Evolutionary conservation across 2,797 vertebrate genomes (phyloP).

Genomic region (Selene dorsalis): DNA sequence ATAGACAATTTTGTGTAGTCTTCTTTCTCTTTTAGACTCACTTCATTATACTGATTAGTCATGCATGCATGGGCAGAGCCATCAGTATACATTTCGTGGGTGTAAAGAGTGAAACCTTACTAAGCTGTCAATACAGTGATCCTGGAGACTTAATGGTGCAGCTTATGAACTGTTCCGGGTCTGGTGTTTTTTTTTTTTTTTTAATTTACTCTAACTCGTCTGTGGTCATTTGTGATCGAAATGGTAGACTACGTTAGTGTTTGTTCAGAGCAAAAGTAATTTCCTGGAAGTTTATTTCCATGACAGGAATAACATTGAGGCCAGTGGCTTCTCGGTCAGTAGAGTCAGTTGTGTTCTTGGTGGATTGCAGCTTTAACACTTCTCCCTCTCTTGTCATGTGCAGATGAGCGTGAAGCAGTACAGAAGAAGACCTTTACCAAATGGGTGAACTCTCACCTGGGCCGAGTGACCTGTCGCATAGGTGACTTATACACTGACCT

Average conservation of each 20-base stretch:
- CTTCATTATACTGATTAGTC: constrained; percentile 25
- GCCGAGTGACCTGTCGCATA: constrained; percentile 92
- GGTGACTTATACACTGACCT: constrained; percentile 94
- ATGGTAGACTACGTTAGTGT: background rate
- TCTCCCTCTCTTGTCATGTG: constrained; percentile 24
- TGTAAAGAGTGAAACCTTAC: constrained; percentile 46
- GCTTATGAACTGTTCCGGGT: constrained; percentile 52
- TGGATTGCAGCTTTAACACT: constrained; percentile 17
- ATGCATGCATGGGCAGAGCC: constrained; percentile 9
- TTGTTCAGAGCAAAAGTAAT: constrained; percentile 13
- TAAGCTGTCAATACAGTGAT: constrained; percentile 66
- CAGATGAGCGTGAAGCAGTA: constrained; percentile 95
- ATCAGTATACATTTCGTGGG: constrained; percentile 30
- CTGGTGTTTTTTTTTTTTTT: background rate
- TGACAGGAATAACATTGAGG: constrained; percentile 7
- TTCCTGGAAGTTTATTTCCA: constrained; percentile 28
- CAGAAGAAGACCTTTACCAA: constrained; percentile 99
- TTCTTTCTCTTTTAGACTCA: constrained; percentile 8
- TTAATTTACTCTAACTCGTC: constrained; percentile 46
- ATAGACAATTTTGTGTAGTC: constrained; percentile 10
- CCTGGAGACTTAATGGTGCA: constrained; percentile 50
- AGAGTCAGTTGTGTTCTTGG: background rate
- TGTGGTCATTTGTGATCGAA: constrained; percentile 23
- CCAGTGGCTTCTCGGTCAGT: background rate
- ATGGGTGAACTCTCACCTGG: constrained; percentile 97